Percentiles rank a stretch among this genome's conserved stretches.
These are phyloP conservation scores for Ceratosolen fusciceps DNA, from an alignment of 1,140 invertebrate species.

Conservation along the genomic window DNA sequence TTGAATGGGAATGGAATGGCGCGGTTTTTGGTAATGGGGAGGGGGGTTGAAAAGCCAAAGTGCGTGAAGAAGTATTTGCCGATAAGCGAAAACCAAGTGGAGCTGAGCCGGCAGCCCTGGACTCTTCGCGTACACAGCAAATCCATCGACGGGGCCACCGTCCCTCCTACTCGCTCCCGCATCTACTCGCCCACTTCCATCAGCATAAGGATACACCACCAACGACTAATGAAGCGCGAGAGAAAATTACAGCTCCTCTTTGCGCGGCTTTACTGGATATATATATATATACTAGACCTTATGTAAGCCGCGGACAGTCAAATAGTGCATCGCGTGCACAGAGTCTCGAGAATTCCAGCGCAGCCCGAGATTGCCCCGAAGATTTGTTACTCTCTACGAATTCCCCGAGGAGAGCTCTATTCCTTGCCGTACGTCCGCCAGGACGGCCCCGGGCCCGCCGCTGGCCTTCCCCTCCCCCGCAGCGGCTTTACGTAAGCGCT, in stretches of 20 bases:
- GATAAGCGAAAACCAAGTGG: not conserved
- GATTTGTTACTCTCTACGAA: slow-evolving; percentile 43
- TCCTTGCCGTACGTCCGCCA: not conserved
- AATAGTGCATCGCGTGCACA: not conserved
- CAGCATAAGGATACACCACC: too few species aligned
- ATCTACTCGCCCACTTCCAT: not conserved
- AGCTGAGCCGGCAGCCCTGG: not conserved
- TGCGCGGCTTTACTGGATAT: not conserved
- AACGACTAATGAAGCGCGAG: not conserved
- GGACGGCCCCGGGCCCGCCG: too few species aligned
- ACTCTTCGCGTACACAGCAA: not conserved
- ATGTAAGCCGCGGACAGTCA: slow-evolving; percentile 6
- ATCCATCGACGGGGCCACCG: not conserved
- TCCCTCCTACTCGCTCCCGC: not conserved
- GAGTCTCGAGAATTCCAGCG: not conserved
- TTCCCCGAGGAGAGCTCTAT: slow-evolving; percentile 12
- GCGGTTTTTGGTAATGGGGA: too few species aligned
- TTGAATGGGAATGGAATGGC: too few species aligned
- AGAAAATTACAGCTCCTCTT: slow-evolving; percentile 47
- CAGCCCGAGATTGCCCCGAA: slow-evolving; percentile 30
- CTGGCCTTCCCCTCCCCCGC: not conserved
- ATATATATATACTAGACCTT: not conserved
- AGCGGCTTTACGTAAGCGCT: slow-evolving; percentile 31
- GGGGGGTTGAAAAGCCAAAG: not conserved
- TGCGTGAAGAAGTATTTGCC: slow-evolving; percentile 4